Base-by-base conservation (phyloP, 2,113 vertebrate species). In the Hemiprocne comata region DNA sequence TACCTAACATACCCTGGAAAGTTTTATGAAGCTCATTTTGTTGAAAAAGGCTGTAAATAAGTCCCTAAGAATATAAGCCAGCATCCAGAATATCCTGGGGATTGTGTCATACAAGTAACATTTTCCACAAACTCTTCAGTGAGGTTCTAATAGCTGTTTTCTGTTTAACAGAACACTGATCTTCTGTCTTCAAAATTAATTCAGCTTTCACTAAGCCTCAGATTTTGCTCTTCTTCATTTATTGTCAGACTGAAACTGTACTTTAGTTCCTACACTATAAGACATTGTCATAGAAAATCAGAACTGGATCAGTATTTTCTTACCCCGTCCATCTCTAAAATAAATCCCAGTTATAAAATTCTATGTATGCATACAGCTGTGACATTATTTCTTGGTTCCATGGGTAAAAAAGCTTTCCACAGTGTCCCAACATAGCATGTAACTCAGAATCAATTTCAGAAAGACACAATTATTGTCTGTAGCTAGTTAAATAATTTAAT, bases 111-210 rank as follows among this genome's bases (percentile, higher is more conserved):
- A 80, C 1, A 0, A 58, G 62, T 42, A 93, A 87, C 19, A 42
- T 71, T 89, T 95, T 94, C 84, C 73, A 77, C 15, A 89, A 74
- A 87, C 20, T 93, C 71, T 66, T 83, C 69, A 86, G n/a, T 48
- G 29, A 84, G 9, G 33, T 85, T 89, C 46, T 54, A 77, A 53
- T 75, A 66, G 46, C 11, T 61, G 38, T 54, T 93, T 91, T 85
- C 50, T 85, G 17, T 76, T 82, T 58, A 76, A 79, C 26, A 78
- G 66, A 89, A 89, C 36, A 73, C 48, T 82, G 33, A 1, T 81
- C 29, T 38, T 85, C 62, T 87, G 40, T 70, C 28, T 60, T 61
- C 19, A 76, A 78, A 93, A 66, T 76, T 76, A 93, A 66, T 76
- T 76, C 36, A 33, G 6, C 21, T 95, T 93, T 87, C 17, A 77